A percentile compares a stretch with the other conserved stretches of the same genome.
Conservation (phyloP, 1,140 invertebrate genomes). For the Cotesia vestalis region DNA sequence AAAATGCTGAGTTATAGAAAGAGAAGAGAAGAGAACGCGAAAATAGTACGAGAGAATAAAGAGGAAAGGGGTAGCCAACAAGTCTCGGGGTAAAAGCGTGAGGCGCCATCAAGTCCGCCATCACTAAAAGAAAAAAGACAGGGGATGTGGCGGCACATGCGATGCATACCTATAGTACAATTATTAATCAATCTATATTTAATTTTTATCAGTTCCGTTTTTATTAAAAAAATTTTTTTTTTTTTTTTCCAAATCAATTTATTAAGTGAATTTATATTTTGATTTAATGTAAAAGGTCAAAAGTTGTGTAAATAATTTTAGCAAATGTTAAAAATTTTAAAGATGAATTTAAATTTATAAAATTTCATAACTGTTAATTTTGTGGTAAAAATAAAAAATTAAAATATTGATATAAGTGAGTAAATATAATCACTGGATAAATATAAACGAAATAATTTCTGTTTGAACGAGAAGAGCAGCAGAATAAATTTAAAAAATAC, state of each 20-base stretch:
- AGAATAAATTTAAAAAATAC: too few species aligned
- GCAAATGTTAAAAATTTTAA: too few species aligned
- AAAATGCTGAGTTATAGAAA: constrained; percentile 6
- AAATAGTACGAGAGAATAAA: constrained; percentile 11
- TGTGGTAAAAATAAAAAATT: background rate
- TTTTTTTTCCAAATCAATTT: background rate
- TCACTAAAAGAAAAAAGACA: constrained; percentile 31
- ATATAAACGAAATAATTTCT: too few species aligned
- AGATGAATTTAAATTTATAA: too few species aligned
- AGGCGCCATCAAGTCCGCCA: constrained; percentile 52
- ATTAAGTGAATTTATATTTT: too few species aligned
- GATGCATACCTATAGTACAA: constrained; percentile 29
- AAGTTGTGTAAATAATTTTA: too few species aligned
- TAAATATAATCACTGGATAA: too few species aligned
- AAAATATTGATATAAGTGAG: too few species aligned
- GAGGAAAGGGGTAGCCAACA: constrained; percentile 42
- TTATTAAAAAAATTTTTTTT: background rate
- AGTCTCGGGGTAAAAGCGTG: constrained; percentile 48
- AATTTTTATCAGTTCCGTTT: background rate
- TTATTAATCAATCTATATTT: constrained; percentile 20
- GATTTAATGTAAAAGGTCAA: too few species aligned
- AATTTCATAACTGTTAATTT: too few species aligned
- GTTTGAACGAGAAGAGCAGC: too few species aligned
- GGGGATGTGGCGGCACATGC: constrained; percentile 28
- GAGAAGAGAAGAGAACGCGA: constrained; percentile 36